phyloP scores from a whole-genome alignment of 2,888 invertebrate genomes.

The Platycheirus albimanus region DNA sequence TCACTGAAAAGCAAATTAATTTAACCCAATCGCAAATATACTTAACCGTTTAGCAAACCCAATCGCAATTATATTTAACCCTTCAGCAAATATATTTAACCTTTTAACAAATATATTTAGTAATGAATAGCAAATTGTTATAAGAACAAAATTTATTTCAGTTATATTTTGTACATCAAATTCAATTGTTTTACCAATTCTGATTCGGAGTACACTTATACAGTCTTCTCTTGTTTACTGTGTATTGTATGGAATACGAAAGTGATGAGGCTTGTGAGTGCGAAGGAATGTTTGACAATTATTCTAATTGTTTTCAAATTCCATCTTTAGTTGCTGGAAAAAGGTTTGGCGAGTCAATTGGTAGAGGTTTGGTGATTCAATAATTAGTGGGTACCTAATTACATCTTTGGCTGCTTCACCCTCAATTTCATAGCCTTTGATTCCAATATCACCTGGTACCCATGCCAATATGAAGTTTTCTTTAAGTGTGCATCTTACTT shows the following conservation, averaged over 20 bases:
- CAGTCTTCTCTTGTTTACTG: not conserved
- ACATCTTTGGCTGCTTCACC: not conserved
- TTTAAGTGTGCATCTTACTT: too few species aligned
- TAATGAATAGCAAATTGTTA: too few species aligned
- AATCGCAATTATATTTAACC: too few species aligned
- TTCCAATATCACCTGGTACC: not conserved
- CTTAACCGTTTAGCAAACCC: too few species aligned
- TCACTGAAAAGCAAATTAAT: too few species aligned
- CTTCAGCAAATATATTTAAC: too few species aligned
- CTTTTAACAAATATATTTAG: too few species aligned
- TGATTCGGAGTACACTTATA: not conserved
- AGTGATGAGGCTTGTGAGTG: not conserved
- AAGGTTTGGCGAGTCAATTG: not conserved
- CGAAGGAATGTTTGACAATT: not conserved
- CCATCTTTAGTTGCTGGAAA: not conserved
- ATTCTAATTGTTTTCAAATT: not conserved
- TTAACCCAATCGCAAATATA: too few species aligned
- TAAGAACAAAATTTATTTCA: too few species aligned
- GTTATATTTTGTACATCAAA: too few species aligned
- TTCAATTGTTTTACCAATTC: constrained; percentile 10
- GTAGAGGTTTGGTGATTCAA: not conserved
- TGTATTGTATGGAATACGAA: not conserved
- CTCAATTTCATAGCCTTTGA: not conserved
- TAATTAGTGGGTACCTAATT: not conserved
- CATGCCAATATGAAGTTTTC: too few species aligned